Evolutionary conservation across 2,888 invertebrate species (phyloP), one percentile per base, ranked within the genome.

Genomic region (Oscheius sp.): DNA sequence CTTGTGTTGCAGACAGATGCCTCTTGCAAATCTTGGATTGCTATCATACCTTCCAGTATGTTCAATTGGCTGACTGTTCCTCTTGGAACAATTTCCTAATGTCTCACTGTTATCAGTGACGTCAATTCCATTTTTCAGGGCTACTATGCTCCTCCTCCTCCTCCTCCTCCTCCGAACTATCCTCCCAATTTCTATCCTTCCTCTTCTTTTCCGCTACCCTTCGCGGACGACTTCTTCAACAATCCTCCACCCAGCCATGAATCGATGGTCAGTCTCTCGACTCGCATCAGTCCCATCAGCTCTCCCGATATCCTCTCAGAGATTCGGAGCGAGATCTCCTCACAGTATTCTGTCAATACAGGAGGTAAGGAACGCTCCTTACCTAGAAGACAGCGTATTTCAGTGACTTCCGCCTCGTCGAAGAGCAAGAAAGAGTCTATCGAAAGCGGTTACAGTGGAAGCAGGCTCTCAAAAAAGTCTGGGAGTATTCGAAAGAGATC

Each of bases 21-120:
- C 42, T 42, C 7, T 7, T 42, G 42, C 42, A 42, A 42, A 42
- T 5, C 42, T 42, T 42, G 3, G 4, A 42, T 21, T 21, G 21
- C 21, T 21, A 21, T 21, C 21, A 42, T 42, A 5, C 42, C 42
- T 7, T 42, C 7, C 7, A 7, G 3, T 7, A 42, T 42, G 42
- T 42, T 42, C 7, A 42, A 42, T 21, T 5, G 42, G 7, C 3
- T 42, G 42, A 7, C 42, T 42, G 42, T 42, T 3, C 42, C 42
- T 42, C 42, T 42, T 7, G 42, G 7, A 42, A 42, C 4, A 42
- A 11, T 53, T 11, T 2, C 3, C 33, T 9, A 57, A 57, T 57
- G 13, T 57, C 57, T 57, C 57, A 57, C 57, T 57, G 3, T 53
- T 57, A 57, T 57, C 57, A 57, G 57, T 53, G n/a, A 21, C 21